These are phyloP conservation scores for Euspilapteryx auroguttella DNA, from an alignment of 2,888 invertebrate species.

Conservation along the genomic window DNA sequence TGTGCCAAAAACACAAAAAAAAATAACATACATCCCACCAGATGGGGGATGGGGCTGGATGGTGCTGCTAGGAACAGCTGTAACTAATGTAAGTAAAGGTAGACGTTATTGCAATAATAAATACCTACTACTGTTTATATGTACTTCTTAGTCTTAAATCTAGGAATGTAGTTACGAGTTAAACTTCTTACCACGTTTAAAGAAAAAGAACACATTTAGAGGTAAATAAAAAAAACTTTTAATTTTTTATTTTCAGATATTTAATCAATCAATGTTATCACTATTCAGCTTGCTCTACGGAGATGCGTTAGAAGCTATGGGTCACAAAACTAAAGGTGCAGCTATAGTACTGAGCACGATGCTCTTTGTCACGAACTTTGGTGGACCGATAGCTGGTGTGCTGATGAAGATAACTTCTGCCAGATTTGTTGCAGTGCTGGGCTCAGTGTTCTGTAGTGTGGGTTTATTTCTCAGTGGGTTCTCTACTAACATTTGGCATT, in stretches of 20 bases:
- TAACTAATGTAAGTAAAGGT: slow-evolving; percentile 64
- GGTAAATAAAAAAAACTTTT: no score
- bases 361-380: slow-evolving; percentile 65
- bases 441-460: slow-evolving; percentile 31
- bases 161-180: no score
- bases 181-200: no score
- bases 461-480: slow-evolving; percentile 51
- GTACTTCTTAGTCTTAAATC: not conserved
- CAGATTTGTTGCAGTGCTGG: slow-evolving; percentile 39
- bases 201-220: no score
- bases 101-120: not conserved
- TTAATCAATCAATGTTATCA: slow-evolving; percentile 72
- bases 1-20: slow-evolving; percentile 22
- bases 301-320: slow-evolving; percentile 64
- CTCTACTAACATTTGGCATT: slow-evolving; percentile 39
- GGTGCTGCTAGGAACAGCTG: slow-evolving; percentile 65
- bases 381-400: slow-evolving; percentile 71
- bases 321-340: slow-evolving; percentile 66
- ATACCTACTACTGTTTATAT: not conserved
- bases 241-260: slow-evolving; percentile 63
- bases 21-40: slow-evolving; percentile 50
- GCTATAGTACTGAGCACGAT: slow-evolving; percentile 70
- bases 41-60: slow-evolving; percentile 80
- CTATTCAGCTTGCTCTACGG: slow-evolving; percentile 72
- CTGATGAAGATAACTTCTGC: slow-evolving; percentile 54